phyloP scores from a whole-genome alignment of 2,113 vertebrate species.

The Oreocharis arfaki region DNA sequence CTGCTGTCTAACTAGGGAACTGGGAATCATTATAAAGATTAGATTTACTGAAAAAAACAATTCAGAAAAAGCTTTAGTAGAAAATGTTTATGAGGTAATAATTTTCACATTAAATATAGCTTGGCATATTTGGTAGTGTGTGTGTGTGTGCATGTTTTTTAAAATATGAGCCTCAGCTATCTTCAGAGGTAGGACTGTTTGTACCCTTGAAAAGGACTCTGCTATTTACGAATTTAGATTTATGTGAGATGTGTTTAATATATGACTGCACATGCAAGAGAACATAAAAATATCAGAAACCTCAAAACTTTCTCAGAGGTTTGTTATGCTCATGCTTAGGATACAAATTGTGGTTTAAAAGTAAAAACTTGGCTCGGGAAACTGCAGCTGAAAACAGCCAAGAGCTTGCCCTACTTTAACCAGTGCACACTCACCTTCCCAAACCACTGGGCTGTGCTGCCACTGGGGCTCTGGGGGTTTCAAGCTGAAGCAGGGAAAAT shows the following conservation, averaged over 20 bases:
- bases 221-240: not conserved
- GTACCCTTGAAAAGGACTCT: not conserved
- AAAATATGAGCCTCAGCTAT: not conserved
- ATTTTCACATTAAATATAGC: not conserved
- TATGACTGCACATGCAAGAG: not conserved
- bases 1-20: constrained; percentile 47
- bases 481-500: not conserved
- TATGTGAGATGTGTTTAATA: not conserved
- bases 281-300: not conserved
- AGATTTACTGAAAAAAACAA: constrained; percentile 16
- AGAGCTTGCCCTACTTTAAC: not conserved
- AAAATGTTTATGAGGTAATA: constrained; percentile 48
- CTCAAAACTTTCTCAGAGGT: not conserved
- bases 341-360: not conserved
- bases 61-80: constrained; percentile 19
- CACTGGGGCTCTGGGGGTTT: not conserved
- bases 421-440: not conserved
- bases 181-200: not conserved
- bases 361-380: rapidly evolving
- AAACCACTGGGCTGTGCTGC: not conserved
- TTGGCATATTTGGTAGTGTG: not conserved
- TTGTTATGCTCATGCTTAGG: not conserved
- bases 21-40: constrained; percentile 57
- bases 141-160: not conserved
- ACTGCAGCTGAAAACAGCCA: not conserved